Percentiles rank a stretch among this genome's conserved stretches.
phyloP scores from a whole-genome alignment of 2,113 vertebrate species.

The Gavialis gangeticus region DNA sequence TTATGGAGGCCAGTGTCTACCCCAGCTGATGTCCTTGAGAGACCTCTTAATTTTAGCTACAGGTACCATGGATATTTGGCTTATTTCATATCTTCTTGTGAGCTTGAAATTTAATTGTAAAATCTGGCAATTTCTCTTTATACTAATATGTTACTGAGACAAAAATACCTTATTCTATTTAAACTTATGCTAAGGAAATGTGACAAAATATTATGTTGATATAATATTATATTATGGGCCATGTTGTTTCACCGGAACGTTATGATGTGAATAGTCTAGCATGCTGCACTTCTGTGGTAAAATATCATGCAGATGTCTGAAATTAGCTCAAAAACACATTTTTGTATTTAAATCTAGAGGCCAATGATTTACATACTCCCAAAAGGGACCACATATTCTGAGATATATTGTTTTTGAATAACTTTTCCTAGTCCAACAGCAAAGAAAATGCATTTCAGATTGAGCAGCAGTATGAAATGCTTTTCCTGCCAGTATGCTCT shows the following conservation, averaged over 20 bases:
- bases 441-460: too few relatives aligned
- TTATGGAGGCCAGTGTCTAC: neutral
- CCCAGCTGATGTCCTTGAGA: neutral
- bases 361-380: neutral
- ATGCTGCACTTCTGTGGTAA: neutral
- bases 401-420: neutral
- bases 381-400: fast-evolving
- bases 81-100: neutral
- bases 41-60: neutral
- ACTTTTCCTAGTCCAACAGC: too few relatives aligned
- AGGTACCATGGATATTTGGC: neutral
- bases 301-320: neutral
- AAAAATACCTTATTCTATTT: neutral
- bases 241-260: neutral
- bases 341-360: too few relatives aligned
- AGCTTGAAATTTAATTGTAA: neutral
- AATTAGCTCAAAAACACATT: neutral
- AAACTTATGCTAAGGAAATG: neutral
- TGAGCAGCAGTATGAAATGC: neutral
- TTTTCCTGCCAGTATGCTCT: neutral
- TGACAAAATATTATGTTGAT: neutral
- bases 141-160: neutral
- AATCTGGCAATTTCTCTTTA: neutral
- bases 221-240: neutral
- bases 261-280: neutral